Conservation (phyloP, 2,797 vertebrate genomes). For the Onychomys arenicola region DNA sequence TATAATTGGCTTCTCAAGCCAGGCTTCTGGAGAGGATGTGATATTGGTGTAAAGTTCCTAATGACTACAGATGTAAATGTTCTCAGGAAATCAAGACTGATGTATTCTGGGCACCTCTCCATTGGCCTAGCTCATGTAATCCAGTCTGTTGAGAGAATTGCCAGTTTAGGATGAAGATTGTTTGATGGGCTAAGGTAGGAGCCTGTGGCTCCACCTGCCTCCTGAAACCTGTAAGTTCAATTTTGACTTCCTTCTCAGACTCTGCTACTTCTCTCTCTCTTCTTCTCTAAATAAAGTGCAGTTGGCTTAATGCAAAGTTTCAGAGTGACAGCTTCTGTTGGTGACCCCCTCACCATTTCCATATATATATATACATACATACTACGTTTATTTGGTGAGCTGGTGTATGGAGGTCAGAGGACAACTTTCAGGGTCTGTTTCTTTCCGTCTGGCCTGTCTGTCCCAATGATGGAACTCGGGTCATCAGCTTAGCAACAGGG, state of each 20-base stretch:
- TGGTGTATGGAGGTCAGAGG: background rate
- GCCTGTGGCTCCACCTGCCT: background rate
- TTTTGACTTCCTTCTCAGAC: background rate
- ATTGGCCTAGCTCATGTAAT: background rate
- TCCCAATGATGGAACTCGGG: background rate
- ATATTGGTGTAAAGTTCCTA: slow-evolving; percentile 32
- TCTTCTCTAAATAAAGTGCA: background rate
- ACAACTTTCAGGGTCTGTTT: background rate
- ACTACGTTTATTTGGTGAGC: background rate
- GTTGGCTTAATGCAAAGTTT: background rate
- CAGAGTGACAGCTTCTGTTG: background rate
- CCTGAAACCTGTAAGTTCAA: background rate
- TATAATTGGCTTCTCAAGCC: slow-evolving; percentile 25
- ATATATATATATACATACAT: background rate
- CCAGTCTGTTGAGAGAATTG: background rate
- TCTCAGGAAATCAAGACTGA: slow-evolving; percentile 14
- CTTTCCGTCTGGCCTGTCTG: background rate
- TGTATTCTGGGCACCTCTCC: background rate
- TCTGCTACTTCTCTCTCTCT: background rate
- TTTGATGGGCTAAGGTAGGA: background rate
- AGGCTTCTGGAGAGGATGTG: slow-evolving; percentile 5
- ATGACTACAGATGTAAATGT: background rate
- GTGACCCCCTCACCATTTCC: background rate
- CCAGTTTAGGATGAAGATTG: slow-evolving; percentile 23
- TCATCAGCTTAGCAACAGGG: background rate